Conservation (phyloP, 53 echinoderm and acorn worm species). For the Hippasteria phrygiana region DNA sequence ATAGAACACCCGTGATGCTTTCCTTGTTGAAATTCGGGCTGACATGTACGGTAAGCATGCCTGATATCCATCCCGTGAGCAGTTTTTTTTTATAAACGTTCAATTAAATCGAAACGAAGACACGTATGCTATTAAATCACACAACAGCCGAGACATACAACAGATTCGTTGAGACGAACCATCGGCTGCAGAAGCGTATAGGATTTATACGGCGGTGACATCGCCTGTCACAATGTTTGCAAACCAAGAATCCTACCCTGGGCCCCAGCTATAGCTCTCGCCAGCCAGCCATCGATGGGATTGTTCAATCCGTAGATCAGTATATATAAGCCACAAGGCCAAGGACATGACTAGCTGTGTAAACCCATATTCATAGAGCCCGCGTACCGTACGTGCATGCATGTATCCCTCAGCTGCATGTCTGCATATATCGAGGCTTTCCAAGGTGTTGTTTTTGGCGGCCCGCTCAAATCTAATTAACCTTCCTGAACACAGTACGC, state of each 20-base stretch:
- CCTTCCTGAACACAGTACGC: conserved; percentile 53
- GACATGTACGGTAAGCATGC: not conserved
- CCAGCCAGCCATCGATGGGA: conserved; percentile 9
- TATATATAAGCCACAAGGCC: conserved; percentile 50
- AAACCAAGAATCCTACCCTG: conserved; percentile 2
- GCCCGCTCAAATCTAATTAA: conserved; percentile 57
- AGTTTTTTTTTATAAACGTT: not conserved
- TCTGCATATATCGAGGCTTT: not conserved
- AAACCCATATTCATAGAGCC: not conserved
- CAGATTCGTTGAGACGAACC: not conserved
- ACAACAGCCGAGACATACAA: not conserved
- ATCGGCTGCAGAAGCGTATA: not conserved
- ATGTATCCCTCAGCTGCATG: conserved; percentile 17
- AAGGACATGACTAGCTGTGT: conserved; percentile 27
- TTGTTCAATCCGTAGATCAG: conserved; percentile 42
- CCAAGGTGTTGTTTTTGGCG: conserved; percentile 64
- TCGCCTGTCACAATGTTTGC: conserved; percentile 4
- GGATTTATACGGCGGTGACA: not conserved
- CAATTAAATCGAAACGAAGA: not conserved
- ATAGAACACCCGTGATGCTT: not conserved
- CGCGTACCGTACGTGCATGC: conserved; percentile 3
- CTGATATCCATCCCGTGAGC: too few relatives aligned
- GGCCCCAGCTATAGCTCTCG: not conserved
- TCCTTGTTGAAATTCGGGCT: not conserved
- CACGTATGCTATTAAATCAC: not conserved